Evolutionary conservation across 2,888 invertebrate species (phyloP).

Genomic region (Galerucella nymphaeae): DNA sequence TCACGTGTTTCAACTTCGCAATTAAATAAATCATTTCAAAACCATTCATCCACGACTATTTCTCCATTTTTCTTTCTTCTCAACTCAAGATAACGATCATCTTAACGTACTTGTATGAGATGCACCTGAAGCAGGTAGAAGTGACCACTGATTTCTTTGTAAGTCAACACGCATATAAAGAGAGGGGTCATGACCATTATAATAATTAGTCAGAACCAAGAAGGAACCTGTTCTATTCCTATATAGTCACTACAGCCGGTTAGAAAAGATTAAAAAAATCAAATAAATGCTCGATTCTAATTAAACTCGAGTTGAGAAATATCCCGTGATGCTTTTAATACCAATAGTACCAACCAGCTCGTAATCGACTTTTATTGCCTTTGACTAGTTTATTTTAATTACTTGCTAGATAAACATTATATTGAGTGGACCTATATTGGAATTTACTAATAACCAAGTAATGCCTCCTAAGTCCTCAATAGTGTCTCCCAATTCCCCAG

Average conservation of each 20-base stretch:
- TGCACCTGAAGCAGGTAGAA: slow-evolving; percentile 14
- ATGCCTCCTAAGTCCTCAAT: no score
- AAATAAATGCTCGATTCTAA: background rate
- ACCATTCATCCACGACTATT: background rate
- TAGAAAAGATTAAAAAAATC: background rate
- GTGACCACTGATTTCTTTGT: background rate
- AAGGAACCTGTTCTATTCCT: slow-evolving; percentile 13
- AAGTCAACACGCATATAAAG: background rate
- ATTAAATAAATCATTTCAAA: background rate
- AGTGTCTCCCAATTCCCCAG: no score
- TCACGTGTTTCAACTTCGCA: background rate
- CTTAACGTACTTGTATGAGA: background rate
- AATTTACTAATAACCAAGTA: no score
- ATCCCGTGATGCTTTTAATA: no score
- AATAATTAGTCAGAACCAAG: slow-evolving; percentile 11
- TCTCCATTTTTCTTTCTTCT: background rate
- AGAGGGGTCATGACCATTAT: slow-evolving; percentile 10
- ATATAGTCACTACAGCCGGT: background rate
- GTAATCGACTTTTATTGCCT: no score
- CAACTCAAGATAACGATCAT: background rate
- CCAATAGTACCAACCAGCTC: no score
- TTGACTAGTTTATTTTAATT: no score
- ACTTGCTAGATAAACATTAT: no score
- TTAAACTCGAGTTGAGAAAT: background rate
- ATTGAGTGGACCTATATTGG: no score